Conservation (phyloP, 2,113 vertebrate species). For the Osmerus mordax region DNA sequence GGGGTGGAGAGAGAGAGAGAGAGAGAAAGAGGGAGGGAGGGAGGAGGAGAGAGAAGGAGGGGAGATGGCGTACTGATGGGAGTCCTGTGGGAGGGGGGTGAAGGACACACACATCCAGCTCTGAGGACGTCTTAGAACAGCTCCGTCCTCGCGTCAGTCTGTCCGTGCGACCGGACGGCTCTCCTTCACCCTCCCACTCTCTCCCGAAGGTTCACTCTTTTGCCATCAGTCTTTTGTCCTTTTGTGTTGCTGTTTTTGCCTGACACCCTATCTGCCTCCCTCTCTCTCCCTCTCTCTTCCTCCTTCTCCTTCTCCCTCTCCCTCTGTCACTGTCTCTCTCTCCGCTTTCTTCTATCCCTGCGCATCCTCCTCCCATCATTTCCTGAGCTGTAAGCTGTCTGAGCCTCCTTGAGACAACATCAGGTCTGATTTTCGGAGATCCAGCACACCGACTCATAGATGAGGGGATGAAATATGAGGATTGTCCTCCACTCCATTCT, state of each 20-base stretch:
- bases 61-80: slow-evolving; percentile 58
- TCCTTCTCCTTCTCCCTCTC: slow-evolving; percentile 10
- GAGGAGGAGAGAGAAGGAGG: slow-evolving; percentile 9
- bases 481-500: slow-evolving; percentile 60
- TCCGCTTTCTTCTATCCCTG: slow-evolving; percentile 50
- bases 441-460: slow-evolving; percentile 43
- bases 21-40: background rate
- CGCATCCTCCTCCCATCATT: slow-evolving; percentile 61
- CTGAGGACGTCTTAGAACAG: slow-evolving; percentile 51
- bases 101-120: slow-evolving; percentile 56
- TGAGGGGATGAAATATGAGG: slow-evolving; percentile 64
- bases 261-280: background rate
- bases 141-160: slow-evolving; percentile 26
- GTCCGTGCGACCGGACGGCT: background rate
- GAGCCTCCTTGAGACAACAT: slow-evolving; percentile 62
- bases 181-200: slow-evolving; percentile 46
- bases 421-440: slow-evolving; percentile 66
- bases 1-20: slow-evolving; percentile 58
- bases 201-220: slow-evolving; percentile 8
- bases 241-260: background rate
- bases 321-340: slow-evolving; percentile 16
- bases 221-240: slow-evolving; percentile 41
- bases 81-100: slow-evolving; percentile 65
- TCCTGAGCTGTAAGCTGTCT: slow-evolving; percentile 60
- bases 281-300: background rate